These are phyloP conservation scores for Drosophila testacea DNA, from an alignment of 2,888 invertebrate genomes.

Conservation along the genomic window DNA sequence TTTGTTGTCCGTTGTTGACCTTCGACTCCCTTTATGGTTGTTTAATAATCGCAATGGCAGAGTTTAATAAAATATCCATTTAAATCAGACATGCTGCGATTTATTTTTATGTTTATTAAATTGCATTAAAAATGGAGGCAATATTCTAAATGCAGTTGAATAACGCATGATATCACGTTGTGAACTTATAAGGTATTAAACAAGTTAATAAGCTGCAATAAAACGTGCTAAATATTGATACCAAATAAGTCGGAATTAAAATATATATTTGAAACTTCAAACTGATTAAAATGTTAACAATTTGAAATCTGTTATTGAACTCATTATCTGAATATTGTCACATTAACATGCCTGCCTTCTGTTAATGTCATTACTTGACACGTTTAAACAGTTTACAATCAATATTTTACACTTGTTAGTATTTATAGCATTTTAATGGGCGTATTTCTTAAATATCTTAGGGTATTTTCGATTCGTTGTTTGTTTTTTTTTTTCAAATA, in stretches of 20 bases:
- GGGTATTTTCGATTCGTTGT: constrained; percentile 19
- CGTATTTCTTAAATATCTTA: not conserved
- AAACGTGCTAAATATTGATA: constrained; percentile 25
- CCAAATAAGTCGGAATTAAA: not conserved
- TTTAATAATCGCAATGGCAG: constrained; percentile 48
- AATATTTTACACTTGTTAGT: not conserved
- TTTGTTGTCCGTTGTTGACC: constrained; percentile 42
- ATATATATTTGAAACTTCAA: too few species aligned
- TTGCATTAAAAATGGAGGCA: constrained; percentile 18
- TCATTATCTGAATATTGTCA: not conserved
- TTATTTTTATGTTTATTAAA: constrained; percentile 3
- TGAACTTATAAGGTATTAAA: constrained; percentile 8
- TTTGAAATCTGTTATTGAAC: not conserved
- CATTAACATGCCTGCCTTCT: not conserved
- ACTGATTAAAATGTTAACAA: not conserved
- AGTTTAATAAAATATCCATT: constrained; percentile 33
- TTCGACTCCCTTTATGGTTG: constrained; percentile 62
- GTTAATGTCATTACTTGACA: not conserved
- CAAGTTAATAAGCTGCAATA: constrained; percentile 4
- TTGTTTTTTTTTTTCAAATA: not conserved
- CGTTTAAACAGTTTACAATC: not conserved
- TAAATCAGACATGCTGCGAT: constrained; percentile 23
- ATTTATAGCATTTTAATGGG: constrained; percentile 2
- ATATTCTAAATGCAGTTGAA: constrained; percentile 24
- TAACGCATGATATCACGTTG: constrained; percentile 13